These are phyloP conservation scores for Arvicanthis niloticus DNA, from an alignment of 2,113 vertebrate species.

Conservation along the genomic window DNA sequence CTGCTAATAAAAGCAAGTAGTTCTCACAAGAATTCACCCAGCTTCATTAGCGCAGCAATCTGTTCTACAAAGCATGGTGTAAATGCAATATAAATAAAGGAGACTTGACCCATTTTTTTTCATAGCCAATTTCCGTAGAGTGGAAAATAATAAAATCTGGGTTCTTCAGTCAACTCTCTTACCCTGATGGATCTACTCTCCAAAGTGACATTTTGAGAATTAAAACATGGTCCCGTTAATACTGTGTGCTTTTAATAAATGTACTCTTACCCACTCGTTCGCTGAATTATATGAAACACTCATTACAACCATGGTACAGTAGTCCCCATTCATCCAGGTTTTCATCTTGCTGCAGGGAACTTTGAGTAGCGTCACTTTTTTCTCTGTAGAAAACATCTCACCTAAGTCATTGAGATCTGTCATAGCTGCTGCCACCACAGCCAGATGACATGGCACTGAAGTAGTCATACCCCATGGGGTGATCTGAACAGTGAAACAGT, in stretches of 20 bases:
- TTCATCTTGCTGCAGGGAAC: background rate
- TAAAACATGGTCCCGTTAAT: constrained; percentile 51
- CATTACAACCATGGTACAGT: background rate
- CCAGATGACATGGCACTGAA: background rate
- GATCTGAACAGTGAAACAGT: background rate
- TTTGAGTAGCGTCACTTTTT: background rate
- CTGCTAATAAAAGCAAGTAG: constrained; percentile 73
- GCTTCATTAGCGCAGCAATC: constrained; percentile 70
- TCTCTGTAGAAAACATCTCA: constrained; percentile 8
- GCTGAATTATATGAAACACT: constrained; percentile 20
- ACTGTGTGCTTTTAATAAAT: constrained; percentile 43
- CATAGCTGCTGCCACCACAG: background rate
- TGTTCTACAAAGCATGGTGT: constrained; percentile 50
- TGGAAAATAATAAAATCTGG: constrained; percentile 60
- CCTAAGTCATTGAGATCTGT: background rate
- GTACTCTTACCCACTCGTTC: background rate
- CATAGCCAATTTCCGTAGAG: constrained; percentile 62
- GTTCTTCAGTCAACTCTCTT: constrained; percentile 35
- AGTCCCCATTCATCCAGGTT: background rate
- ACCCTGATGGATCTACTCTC: constrained; percentile 59
- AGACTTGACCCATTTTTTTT: constrained; percentile 45
- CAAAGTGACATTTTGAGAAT: constrained; percentile 58
- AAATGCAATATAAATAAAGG: constrained; percentile 62
- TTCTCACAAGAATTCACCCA: constrained; percentile 65
- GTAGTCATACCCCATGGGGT: background rate